Percentiles rank a stretch among this genome's conserved stretches.
phyloP scores from a whole-genome alignment of 2,888 invertebrate species.

The Electrophaes corylata region DNA sequence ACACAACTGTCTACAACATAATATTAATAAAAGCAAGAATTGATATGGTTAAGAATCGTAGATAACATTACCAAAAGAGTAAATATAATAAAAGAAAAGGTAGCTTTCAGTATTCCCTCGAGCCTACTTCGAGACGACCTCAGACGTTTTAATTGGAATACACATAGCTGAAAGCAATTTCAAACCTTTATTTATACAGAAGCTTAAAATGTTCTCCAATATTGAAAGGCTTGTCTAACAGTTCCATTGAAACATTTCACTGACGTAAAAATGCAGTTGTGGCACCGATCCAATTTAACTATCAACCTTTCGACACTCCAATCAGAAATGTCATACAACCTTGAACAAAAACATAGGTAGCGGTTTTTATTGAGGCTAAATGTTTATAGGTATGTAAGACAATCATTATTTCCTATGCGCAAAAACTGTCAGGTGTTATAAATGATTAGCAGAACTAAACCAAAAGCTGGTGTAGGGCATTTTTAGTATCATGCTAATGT shows the following conservation, averaged over 20 bases:
- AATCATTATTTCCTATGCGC: too few species aligned
- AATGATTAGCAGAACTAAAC: too few species aligned
- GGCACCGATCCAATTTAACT: constrained; percentile 34
- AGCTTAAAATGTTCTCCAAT: background rate
- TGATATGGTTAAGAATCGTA: background rate
- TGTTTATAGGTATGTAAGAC: too few species aligned
- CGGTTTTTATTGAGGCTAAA: background rate
- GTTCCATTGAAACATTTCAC: background rate
- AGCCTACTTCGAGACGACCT: constrained; percentile 16
- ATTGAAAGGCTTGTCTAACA: background rate
- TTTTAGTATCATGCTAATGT: too few species aligned
- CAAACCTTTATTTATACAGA: background rate
- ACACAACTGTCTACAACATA: too few species aligned
- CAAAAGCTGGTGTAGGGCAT: too few species aligned
- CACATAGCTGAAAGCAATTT: constrained; percentile 11
- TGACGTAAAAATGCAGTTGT: constrained; percentile 25
- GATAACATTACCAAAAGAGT: background rate
- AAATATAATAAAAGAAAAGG: constrained; percentile 14
- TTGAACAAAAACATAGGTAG: constrained; percentile 11
- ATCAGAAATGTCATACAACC: constrained; percentile 29
- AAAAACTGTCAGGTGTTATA: too few species aligned
- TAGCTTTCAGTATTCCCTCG: constrained; percentile 16
- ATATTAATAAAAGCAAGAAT: background rate
- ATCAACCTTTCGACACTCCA: constrained; percentile 23
- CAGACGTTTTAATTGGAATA: constrained; percentile 26